Evolutionary conservation across 2,888 invertebrate species (phyloP).

Genomic region (Rhyacophila evoluta): DNA sequence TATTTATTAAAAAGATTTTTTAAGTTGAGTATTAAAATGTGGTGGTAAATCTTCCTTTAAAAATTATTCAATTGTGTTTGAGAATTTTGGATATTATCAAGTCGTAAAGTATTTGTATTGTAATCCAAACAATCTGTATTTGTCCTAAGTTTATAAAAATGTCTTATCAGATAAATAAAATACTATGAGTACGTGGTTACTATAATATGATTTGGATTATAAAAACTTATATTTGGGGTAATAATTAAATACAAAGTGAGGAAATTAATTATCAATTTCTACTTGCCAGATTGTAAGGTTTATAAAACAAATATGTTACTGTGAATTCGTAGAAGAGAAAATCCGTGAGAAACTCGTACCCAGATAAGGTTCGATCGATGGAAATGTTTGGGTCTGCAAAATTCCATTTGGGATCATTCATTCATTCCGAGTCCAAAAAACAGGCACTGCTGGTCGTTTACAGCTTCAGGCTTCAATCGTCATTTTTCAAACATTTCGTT

Average conservation of each 20-base stretch:
- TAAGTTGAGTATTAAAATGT: background rate
- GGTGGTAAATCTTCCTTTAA: background rate
- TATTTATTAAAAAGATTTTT: background rate
- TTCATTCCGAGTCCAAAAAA: conserved; percentile 46
- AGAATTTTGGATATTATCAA: background rate
- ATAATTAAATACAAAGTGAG: too few relatives aligned
- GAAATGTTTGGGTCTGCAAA: conserved; percentile 15
- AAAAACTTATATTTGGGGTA: too few relatives aligned
- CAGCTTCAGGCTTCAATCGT: conserved; percentile 45
- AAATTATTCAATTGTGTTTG: background rate
- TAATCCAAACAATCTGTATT: background rate
- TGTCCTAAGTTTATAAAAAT: too few relatives aligned
- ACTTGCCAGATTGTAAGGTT: background rate
- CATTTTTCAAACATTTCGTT: conserved; percentile 41
- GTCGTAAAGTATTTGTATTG: background rate
- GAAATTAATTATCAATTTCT: too few relatives aligned
- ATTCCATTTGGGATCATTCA: conserved; percentile 45
- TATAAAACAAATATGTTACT: conserved; percentile 7
- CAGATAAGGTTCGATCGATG: background rate
- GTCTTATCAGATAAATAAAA: too few relatives aligned
- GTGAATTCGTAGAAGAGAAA: background rate
- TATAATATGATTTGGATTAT: too few relatives aligned
- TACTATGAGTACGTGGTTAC: too few relatives aligned
- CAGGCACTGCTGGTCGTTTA: conserved; percentile 48
- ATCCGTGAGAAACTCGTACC: conserved; percentile 13